Conservation (phyloP, 2,113 vertebrate species). For the Colinus virginianus region DNA sequence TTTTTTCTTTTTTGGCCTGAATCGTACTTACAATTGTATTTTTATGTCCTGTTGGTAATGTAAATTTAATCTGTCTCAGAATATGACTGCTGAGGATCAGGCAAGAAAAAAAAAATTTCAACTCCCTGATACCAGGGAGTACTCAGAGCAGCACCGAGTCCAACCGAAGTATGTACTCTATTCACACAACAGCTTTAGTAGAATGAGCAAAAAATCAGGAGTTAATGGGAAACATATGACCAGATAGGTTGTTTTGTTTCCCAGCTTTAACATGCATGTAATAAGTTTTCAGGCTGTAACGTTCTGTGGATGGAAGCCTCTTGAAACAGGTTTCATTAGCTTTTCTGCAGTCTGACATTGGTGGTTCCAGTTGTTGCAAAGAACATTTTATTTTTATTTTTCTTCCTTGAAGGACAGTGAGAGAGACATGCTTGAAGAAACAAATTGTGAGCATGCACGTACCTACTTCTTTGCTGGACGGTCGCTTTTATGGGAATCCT, state of each 20-base stretch:
- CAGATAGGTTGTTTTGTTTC: conserved; percentile 75
- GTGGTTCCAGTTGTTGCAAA: background rate
- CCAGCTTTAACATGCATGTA: conserved; percentile 76
- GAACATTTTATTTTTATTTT: background rate
- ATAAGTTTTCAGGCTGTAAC: conserved; percentile 75
- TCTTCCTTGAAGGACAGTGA: background rate
- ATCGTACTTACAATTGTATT: conserved; percentile 63
- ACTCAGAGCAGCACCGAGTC: background rate
- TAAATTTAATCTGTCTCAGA: conserved; percentile 29
- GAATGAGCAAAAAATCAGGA: conserved; percentile 76
- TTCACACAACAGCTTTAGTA: conserved; percentile 71
- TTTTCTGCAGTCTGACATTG: conserved; percentile 25
- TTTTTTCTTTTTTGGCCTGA: conserved; percentile 41
- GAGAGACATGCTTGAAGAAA: background rate
- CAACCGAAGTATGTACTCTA: background rate
- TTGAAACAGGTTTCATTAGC: conserved; percentile 56
- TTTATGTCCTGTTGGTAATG: conserved; percentile 41
- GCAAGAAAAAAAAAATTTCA: background rate
- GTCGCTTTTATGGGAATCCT: background rate
- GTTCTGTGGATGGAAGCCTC: conserved; percentile 47
- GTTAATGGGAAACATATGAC: conserved; percentile 81
- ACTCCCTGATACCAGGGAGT: background rate
- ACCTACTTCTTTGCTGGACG: background rate
- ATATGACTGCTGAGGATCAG: conserved; percentile 2
- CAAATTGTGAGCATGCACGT: background rate